Evolutionary conservation across 2,888 invertebrate genomes (phyloP), one percentile per base, ranked within the genome.

Genomic region (Pimpla rufipes): DNA sequence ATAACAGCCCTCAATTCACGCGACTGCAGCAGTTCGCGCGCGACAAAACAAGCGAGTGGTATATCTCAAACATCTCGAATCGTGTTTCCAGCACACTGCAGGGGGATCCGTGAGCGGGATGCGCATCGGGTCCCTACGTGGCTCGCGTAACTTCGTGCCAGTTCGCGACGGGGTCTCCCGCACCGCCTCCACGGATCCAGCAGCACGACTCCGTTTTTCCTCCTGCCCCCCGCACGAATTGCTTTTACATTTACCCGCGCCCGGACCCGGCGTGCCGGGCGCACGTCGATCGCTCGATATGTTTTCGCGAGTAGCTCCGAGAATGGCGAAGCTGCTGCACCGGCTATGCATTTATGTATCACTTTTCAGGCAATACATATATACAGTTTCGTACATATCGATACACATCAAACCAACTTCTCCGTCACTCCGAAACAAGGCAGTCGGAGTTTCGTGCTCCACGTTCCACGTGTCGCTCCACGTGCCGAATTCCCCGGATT

Each of bases 111-210:
- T 64, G 67, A 67, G 57, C 73, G 67, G 74, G 74, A 62, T 68
- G 79, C 68, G 18, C 62, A 79, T 68, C 74, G 50, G 64, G 23
- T 79, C 74, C 70, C 64, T n/a, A n/a, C n/a, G 67, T 10, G 70
- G 73, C 66, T 81, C 81, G 73, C 81, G 77, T 77, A 75, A 77
- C 77, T 77, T 81, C 40, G 71, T 57, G 21, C 66, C 71, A 73
- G 71, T 77, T 67, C 50, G 47, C 66, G 57, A 70, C 29, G 45
- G 45, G 18, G 57, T 59, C 47, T 59, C 57, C n/a, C 5, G 16
- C 13, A 7, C n/a, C 0, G 10, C 40, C 45, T 50, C 79, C 23
- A 52, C 42, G 45, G n/a, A n/a, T n/a, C 45, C 64, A 52, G 37
- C n/a, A 52, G 55, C 52, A 21, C 50, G 62, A 52, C 62, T 64